Evolutionary conservation across 2,797 vertebrate species (phyloP).

Genomic region (Arnoldichthys spilopterus): DNA sequence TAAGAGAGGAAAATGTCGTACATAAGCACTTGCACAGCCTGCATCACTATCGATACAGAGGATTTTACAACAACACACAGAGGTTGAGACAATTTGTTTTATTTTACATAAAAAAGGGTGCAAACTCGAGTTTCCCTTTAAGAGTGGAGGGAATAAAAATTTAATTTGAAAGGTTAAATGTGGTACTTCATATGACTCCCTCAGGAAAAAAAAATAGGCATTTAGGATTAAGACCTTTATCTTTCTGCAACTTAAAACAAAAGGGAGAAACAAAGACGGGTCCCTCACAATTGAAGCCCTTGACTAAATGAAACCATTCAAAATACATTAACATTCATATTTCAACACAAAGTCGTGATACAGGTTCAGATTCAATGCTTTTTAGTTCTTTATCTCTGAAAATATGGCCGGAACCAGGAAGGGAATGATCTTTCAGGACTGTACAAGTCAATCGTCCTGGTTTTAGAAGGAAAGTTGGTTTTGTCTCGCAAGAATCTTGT

Average conservation of each 20-base stretch:
- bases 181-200: constrained; percentile 75
- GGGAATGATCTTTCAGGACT: constrained; percentile 76
- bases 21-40: no score
- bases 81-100: constrained; percentile 84
- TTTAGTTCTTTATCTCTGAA: constrained; percentile 71
- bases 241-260: constrained; percentile 77
- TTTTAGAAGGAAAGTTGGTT: constrained; percentile 51
- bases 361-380: constrained; percentile 77
- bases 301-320: constrained; percentile 77
- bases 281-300: constrained; percentile 80
- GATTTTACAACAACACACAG: constrained; percentile 15
- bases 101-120: constrained; percentile 96
- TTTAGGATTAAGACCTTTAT: constrained; percentile 68
- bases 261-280: constrained; percentile 64
- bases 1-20: no score
- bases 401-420: constrained; percentile 61
- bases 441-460: constrained; percentile 77
- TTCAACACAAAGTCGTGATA: constrained; percentile 83
- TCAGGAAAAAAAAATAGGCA: constrained; percentile 65
- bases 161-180: constrained; percentile 79
- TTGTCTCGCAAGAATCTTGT: constrained; percentile 30
- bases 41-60: no score
- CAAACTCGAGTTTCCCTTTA: constrained; percentile 87
- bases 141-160: constrained; percentile 84
- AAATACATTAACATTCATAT: constrained; percentile 85